Evolutionary conservation across 2,113 vertebrate species (phyloP).

Genomic region (Fregetta grallaria): DNA sequence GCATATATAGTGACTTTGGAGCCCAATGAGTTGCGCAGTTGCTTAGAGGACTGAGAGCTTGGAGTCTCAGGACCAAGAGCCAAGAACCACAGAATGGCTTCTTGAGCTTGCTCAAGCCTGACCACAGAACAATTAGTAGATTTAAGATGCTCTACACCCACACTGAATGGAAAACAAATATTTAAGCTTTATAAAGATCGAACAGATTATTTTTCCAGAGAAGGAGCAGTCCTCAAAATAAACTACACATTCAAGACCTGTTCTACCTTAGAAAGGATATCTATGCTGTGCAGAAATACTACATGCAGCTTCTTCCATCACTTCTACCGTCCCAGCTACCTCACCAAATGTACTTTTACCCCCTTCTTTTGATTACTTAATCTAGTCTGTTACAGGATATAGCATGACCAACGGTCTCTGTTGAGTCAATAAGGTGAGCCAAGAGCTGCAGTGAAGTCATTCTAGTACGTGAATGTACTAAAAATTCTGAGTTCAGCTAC

Average conservation of each 20-base stretch:
- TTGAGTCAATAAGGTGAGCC: not conserved
- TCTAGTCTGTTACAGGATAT: not conserved
- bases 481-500: not conserved
- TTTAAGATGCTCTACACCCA: not conserved
- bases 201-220: not conserved
- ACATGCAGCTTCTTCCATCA: not conserved
- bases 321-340: not conserved
- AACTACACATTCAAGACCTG: not conserved
- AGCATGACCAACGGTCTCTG: not conserved
- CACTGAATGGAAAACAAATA: not conserved
- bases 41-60: not conserved
- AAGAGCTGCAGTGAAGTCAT: not conserved
- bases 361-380: not conserved
- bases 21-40: not conserved
- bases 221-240: not conserved
- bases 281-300: not conserved
- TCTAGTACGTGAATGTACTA: not conserved
- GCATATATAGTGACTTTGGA: not conserved
- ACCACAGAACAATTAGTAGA: rapidly evolving
- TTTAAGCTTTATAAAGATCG: not conserved
- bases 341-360: not conserved
- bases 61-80: not conserved
- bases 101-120: not conserved
- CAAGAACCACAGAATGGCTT: not conserved
- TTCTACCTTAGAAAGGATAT: not conserved